phyloP scores from a whole-genome alignment of 1,140 invertebrate species.

The Callitettix versicolor region DNA sequence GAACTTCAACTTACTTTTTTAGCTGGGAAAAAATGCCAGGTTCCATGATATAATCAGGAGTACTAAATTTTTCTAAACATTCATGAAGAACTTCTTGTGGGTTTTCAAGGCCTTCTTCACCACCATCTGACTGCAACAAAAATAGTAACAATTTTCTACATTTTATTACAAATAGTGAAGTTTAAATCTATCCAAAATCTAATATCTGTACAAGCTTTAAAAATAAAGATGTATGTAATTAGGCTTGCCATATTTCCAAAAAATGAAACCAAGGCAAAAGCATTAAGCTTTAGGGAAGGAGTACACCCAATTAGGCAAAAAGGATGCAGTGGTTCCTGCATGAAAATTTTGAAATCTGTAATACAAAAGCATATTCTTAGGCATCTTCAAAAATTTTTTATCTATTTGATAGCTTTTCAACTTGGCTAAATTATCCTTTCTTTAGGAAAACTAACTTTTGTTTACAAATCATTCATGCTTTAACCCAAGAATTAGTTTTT shows the following conservation, averaged over 20 bases:
- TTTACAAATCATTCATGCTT: too few relatives aligned
- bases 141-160: neutral
- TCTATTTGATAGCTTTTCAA: too few relatives aligned
- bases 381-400: too few relatives aligned
- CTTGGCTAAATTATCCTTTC: too few relatives aligned
- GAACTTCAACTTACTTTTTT: slow-evolving; percentile 48
- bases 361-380: too few relatives aligned
- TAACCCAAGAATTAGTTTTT: too few relatives aligned
- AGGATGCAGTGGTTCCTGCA: too few relatives aligned
- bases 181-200: neutral
- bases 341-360: too few relatives aligned
- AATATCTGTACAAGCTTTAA: neutral
- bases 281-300: too few relatives aligned
- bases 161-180: neutral
- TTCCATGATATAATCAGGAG: slow-evolving; percentile 96
- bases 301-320: too few relatives aligned
- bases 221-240: neutral
- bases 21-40: slow-evolving; percentile 89
- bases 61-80: slow-evolving; percentile 81
- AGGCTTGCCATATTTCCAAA: neutral
- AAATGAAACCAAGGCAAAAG: neutral
- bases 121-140: slow-evolving; percentile 38
- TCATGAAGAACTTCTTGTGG: slow-evolving; percentile 75
- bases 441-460: too few relatives aligned
- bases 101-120: slow-evolving; percentile 67